Base-by-base conservation (phyloP, 2,888 invertebrate genomes). In the Prenolepis imparis region DNA sequence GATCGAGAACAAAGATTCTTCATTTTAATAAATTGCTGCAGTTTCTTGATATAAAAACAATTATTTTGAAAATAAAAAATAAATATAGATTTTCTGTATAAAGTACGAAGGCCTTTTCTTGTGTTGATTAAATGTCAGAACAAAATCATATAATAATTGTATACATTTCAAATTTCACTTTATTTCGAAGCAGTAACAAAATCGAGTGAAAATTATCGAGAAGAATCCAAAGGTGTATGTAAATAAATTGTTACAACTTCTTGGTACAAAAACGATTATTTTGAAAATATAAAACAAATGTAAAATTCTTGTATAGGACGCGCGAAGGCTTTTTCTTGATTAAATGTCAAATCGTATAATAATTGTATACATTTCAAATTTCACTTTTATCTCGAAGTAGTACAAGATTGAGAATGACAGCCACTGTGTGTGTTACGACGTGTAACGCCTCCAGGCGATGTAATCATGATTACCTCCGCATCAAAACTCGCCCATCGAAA, bases 391-490 rank as follows among this genome's bases (percentile, higher is more conserved):
- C 39, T 57, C 5, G 28, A 15, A 15, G 39, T 5, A 8, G n/a
- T 36, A 9, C 67, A 39, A 12, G 41, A 3, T n/a, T 15, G 57
- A 66, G 66, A 9, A 70, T 70, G 70, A 78, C 55, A 59, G 44
- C 39, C 59, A 80, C 67, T 80, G 68, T 44, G 28, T 59, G 12
- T 36, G 28, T 68, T 61, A 61, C 36, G 44, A 80, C 32, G 72
- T 44, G 59, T 80, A 70, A 80, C 72, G 78, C 48, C 72, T 59
- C 8, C 28, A 18, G 70, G 57, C 70, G 44, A 61, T 72, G 72
- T 72, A 72, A 80, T 80, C 44, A 59, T 55, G 44, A 80, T 72
- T 80, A 61, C 44, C 78, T 72, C 44, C 44, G 21, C 41, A 32
- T 75, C 52, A 63, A 63, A 55, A 15, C 41, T 41, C 57, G 36